A percentile compares a stretch with the other conserved stretches of the same genome.
Evolutionary conservation across 2,797 vertebrate species (phyloP).

Genomic region (Danionella dracula): DNA sequence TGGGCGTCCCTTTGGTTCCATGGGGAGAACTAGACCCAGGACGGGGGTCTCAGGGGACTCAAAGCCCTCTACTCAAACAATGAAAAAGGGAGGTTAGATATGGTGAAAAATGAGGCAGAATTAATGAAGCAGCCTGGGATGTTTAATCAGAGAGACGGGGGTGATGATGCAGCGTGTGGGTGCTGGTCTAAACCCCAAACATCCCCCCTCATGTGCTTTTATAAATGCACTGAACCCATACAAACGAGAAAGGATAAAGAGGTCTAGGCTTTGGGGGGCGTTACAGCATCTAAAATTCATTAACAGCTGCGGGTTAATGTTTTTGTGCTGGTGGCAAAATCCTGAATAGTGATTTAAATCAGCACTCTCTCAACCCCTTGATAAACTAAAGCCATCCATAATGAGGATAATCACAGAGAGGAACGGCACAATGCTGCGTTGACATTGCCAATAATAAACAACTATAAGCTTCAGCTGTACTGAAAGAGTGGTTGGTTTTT

Average conservation of each 20-base stretch:
- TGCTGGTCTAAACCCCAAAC: slow-evolving; percentile 15
- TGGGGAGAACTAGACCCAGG: background rate
- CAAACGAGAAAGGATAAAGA: slow-evolving; percentile 3
- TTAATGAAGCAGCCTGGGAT: too few relatives aligned
- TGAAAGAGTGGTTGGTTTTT: too few relatives aligned
- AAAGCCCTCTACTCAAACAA: background rate
- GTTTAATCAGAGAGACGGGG: slow-evolving; percentile 33
- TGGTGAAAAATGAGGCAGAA: slow-evolving; percentile 11
- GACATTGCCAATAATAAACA: too few relatives aligned
- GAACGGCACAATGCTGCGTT: too few relatives aligned
- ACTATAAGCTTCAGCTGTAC: too few relatives aligned
- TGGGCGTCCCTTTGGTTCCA: slow-evolving; percentile 1
- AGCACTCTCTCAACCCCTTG: background rate
- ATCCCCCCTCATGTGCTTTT: slow-evolving; percentile 12
- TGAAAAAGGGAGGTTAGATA: background rate
- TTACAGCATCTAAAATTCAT: slow-evolving; percentile 32
- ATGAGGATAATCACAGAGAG: background rate
- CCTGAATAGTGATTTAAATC: slow-evolving; percentile 4
- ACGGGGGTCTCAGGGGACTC: background rate
- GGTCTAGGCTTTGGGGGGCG: background rate
- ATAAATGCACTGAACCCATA: background rate
- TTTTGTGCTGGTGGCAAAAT: slow-evolving; percentile 9
- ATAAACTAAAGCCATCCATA: slow-evolving; percentile 3
- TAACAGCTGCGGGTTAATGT: slow-evolving; percentile 31
- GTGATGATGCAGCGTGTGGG: slow-evolving; percentile 26